Base-by-base conservation (phyloP, 2,888 invertebrate genomes). In the Harpalus rufipes region DNA sequence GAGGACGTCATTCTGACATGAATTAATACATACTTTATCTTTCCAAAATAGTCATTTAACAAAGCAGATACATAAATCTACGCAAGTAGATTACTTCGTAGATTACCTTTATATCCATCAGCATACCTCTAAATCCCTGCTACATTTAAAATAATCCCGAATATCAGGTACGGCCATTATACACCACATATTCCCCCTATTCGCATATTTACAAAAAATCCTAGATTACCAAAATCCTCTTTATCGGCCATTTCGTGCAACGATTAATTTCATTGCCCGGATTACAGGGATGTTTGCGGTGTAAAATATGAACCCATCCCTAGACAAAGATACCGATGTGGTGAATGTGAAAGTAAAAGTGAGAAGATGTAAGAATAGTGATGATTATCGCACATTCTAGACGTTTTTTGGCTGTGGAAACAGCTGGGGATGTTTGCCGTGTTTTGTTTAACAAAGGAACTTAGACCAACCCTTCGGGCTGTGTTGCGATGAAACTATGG, bases 361-460 rank as follows among this genome's bases (percentile, higher is more conserved):
- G 21, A 44, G 51, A 74, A 41, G 51, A 41, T 72, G 44, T 72
- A 39, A 39, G 16, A 16, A 44, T 72, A 51, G 72, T 72, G 72
- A 72, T 72, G 7, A 72, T 74, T 51, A 74, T 56, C 74, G 51
- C 51, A 74, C 25, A 74, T 74, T 51, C 14, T 74, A 44, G 16
- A 14, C 72, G 76, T 78, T 78, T 78, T 78, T 78, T 78, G 59
- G 59, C 78, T 78, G 58, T 39, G 58, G n/a, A 78, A 78, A 78
- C 78, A 25, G 18, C 18, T 51, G 41, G 16, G 78, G 25, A 59
- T 78, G 78, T 59, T 78, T 78, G 59, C 78, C n/a, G 59, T 58
- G 78, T 78, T 78, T 72, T 72, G 72, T 72, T 58, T 25, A 78
- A 78, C 78, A 78, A 78, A 58, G 76, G 56, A 56, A 78, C 78